These are phyloP conservation scores for Andrena haemorrhoa DNA, from an alignment of 2,888 invertebrate species.

Conservation along the genomic window DNA sequence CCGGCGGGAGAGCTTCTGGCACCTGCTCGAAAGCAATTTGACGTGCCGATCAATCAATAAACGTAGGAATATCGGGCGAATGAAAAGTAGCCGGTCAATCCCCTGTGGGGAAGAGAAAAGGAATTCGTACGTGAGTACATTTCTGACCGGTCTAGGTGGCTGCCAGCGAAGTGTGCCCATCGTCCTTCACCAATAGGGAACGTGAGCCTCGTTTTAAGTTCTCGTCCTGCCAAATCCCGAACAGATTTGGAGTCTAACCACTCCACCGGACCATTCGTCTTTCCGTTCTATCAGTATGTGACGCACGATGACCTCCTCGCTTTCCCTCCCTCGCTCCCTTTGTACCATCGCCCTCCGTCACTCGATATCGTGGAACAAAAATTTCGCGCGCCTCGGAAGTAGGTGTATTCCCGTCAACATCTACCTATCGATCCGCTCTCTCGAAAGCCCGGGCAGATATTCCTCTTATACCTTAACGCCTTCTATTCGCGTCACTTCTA, in stretches of 20 bases:
- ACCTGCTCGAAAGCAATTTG: slow-evolving; percentile 35
- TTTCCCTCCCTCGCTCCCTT: background rate
- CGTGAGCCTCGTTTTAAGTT: slow-evolving; percentile 80
- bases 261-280: slow-evolving; percentile 73
- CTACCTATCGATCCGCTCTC: background rate
- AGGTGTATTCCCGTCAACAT: background rate
- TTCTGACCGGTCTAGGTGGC: slow-evolving; percentile 69
- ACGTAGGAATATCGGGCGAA: slow-evolving; percentile 71
- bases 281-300: slow-evolving; percentile 74
- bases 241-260: slow-evolving; percentile 77
- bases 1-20: slow-evolving; percentile 28
- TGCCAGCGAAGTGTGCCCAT: slow-evolving; percentile 72
- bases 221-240: slow-evolving; percentile 77
- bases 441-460: background rate
- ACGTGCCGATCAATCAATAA: slow-evolving; percentile 66
- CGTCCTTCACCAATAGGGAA: slow-evolving; percentile 77
- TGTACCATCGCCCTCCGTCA: slow-evolving; percentile 2
- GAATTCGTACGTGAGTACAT: slow-evolving; percentile 76
- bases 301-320: slow-evolving; percentile 64
- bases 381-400: background rate
- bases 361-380: slow-evolving; percentile 11
- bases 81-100: slow-evolving; percentile 71
- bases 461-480: background rate
- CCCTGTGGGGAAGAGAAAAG: slow-evolving; percentile 47
- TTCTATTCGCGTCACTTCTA: background rate